Evolutionary conservation across 2,113 vertebrate genomes (phyloP), one percentile per base, ranked within the genome.

Genomic region (Vulpes ferrilata): DNA sequence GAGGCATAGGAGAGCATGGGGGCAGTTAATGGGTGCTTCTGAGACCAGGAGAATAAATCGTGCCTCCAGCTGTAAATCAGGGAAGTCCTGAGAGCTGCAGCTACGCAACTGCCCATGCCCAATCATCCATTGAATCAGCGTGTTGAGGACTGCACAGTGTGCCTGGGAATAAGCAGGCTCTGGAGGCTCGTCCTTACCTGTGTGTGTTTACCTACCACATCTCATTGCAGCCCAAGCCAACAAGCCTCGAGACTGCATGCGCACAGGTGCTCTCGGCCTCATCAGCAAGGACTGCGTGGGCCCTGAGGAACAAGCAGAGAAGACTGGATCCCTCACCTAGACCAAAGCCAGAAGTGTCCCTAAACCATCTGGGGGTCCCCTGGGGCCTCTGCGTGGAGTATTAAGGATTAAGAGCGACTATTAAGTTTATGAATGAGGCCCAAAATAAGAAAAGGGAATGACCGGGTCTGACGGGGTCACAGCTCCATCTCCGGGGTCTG

Each of bases 221-320:
- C 48, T 30, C 22, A 2, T 4, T n/a, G 48, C n/a, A 23, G 82
- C 43, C 17, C 19, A 86, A 23, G 30, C 19, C 27, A 30, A 59
- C 16, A 35, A 62, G 7, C 22, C n/a, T 59, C 11, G 16, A 17
- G 25, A 27, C 43, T 17, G 11, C 4, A 8, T 7, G 22, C 13
- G 12, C 16, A 19, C 0, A 1, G 17, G 65, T n/a, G 23, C 19
- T 85, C 27, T 25, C 1, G 51, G 57, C 6, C 53, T 23, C 17
- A 17, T 2, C 7, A 27, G 76, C 0, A 0, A 69, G 48, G 23
- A 81, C 53, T 0, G 15, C 0, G 1, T 1, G 2, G n/a, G 25
- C 51, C 55, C 65, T 19, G 5, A 0, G 1, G 32, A 6, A 27
- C 11, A 48, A 6, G n/a, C 11, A 48, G 32, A 19, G 9, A 19